phyloP scores from a whole-genome alignment of 2,888 invertebrate genomes.

The Drosophila demipolita region DNA sequence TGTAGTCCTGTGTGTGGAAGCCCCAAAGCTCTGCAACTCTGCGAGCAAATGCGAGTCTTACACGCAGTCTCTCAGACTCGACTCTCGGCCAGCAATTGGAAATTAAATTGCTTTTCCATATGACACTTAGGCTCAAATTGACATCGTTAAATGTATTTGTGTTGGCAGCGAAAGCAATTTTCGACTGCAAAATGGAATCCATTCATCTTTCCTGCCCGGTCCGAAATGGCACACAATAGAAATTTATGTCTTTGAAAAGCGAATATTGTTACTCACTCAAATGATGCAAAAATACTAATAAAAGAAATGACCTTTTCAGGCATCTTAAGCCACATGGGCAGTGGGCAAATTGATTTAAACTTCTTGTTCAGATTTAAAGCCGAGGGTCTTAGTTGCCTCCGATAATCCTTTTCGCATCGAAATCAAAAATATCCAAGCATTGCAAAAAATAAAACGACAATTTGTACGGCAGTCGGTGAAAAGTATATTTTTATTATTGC shows the following conservation, averaged over 20 bases:
- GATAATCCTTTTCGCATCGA: conserved; percentile 31
- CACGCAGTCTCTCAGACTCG: conserved; percentile 18
- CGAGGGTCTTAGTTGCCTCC: conserved; percentile 1
- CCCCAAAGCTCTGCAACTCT: neutral
- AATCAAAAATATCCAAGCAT: conserved; percentile 14
- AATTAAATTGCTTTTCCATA: conserved; percentile 70
- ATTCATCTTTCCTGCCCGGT: conserved; percentile 49
- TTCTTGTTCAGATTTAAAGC: neutral
- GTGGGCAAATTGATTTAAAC: conserved; percentile 32
- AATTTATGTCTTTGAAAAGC: conserved; percentile 40
- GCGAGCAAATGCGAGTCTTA: conserved; percentile 30
- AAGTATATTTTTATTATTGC: neutral
- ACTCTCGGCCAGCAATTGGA: conserved; percentile 54
- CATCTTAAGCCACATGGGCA: neutral
- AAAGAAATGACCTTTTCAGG: conserved; percentile 14
- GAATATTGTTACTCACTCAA: conserved; percentile 40
- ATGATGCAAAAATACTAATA: conserved; percentile 47
- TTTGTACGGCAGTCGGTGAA: neutral
- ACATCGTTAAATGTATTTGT: conserved; percentile 63
- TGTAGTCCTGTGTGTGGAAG: neutral
- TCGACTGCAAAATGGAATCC: conserved; percentile 52
- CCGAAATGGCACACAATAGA: conserved; percentile 34
- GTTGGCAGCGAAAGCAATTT: conserved; percentile 45
- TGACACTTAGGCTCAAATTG: conserved; percentile 66
- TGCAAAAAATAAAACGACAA: neutral